A percentile compares a stretch with the other conserved stretches of the same genome.
These are phyloP conservation scores for Drosophila peninsularis DNA, from an alignment of 2,888 invertebrate species.

Conservation along the genomic window DNA sequence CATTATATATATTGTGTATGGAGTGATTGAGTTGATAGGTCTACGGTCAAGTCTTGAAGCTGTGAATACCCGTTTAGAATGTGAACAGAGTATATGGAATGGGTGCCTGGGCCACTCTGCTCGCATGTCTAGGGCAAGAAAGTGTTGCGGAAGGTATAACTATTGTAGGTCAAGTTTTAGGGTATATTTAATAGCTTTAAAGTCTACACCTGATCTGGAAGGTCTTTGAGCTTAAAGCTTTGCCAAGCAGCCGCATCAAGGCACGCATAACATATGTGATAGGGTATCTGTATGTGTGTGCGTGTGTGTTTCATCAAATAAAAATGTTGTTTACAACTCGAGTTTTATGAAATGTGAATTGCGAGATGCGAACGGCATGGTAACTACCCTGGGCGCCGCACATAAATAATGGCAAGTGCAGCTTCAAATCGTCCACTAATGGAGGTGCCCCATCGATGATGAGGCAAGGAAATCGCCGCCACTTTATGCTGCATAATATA, in stretches of 20 bases:
- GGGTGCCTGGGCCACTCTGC: too few relatives aligned
- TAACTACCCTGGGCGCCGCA: constrained; percentile 12
- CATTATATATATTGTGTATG: background rate
- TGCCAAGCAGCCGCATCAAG: background rate
- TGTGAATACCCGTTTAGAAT: too few relatives aligned
- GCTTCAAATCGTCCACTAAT: constrained; percentile 45
- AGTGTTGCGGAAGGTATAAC: too few relatives aligned
- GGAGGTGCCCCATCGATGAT: constrained; percentile 45
- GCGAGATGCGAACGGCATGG: constrained; percentile 20
- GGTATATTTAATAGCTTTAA: too few relatives aligned
- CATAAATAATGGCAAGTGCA: constrained; percentile 50
- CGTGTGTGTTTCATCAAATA: constrained; percentile 15
- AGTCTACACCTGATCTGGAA: too few relatives aligned
- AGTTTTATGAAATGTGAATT: constrained; percentile 30
- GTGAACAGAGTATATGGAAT: background rate
- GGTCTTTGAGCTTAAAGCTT: background rate
- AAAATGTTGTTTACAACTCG: constrained; percentile 36
- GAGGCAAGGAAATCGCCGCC: constrained; percentile 42
- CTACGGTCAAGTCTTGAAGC: too few relatives aligned
- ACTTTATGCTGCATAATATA: constrained; percentile 58
- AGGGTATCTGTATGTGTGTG: too few relatives aligned
- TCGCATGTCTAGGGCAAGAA: too few relatives aligned
- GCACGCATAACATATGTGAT: background rate
- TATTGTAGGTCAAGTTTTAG: too few relatives aligned
- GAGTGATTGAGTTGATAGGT: too few relatives aligned